Conservation (phyloP, 2,888 invertebrate species). For the Nowickia ferox region DNA sequence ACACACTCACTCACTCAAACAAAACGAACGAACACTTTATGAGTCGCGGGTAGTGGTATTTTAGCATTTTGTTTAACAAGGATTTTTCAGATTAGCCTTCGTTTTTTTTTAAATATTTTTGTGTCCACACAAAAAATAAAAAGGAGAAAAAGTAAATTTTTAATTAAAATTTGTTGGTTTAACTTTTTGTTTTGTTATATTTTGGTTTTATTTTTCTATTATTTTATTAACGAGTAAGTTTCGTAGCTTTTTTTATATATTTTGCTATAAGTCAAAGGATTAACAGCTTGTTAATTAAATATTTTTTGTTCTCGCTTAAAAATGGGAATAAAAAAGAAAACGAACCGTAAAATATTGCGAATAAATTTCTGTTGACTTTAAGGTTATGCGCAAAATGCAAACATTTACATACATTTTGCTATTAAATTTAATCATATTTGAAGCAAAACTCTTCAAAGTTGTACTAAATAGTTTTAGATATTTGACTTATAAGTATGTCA, state of each 20-base stretch:
- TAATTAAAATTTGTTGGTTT: conserved; percentile 66
- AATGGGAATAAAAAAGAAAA: background rate
- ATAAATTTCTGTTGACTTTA: background rate
- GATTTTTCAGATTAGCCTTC: conserved; percentile 52
- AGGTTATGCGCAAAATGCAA: no score
- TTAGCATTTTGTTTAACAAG: conserved; percentile 60
- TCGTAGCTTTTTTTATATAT: background rate
- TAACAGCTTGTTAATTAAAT: conserved; percentile 23
- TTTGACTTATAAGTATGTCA: conserved; percentile 11
- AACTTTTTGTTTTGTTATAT: conserved; percentile 13
- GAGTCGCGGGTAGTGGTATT: conserved; percentile 64
- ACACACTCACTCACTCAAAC: background rate
- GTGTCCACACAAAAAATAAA: background rate
- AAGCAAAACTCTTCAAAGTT: no score
- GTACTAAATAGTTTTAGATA: background rate
- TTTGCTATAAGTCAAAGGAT: conserved; percentile 33
- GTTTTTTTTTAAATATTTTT: conserved; percentile 27
- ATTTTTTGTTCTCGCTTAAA: background rate
- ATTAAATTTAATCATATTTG: no score
- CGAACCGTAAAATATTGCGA: background rate
- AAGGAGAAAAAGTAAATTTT: conserved; percentile 6
- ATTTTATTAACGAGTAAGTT: background rate
- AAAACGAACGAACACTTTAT: conserved; percentile 20
- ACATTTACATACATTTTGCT: no score
- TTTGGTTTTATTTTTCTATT: background rate